Conservation (phyloP, 2,113 vertebrate species). For the Platycercus adscitus region DNA sequence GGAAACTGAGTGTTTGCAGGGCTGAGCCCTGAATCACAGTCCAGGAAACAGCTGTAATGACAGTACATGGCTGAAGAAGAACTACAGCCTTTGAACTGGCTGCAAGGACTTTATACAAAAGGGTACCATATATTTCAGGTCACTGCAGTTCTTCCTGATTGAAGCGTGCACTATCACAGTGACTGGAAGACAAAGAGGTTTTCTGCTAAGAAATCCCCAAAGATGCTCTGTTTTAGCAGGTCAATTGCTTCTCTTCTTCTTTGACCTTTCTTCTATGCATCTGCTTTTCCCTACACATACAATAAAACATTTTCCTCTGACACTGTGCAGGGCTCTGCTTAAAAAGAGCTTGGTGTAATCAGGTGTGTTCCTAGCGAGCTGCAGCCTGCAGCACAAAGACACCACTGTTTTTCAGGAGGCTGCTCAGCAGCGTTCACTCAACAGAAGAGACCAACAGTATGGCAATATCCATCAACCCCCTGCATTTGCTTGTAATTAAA, state of each 20-base stretch:
- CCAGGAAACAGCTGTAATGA: background rate
- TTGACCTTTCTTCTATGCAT: slow-evolving; percentile 64
- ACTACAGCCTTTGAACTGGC: background rate
- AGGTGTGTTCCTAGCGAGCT: slow-evolving; percentile 61
- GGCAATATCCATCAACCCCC: slow-evolving; percentile 30
- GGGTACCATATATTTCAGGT: background rate
- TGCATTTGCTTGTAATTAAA: slow-evolving; percentile 56
- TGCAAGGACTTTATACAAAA: background rate
- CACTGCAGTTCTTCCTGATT: background rate
- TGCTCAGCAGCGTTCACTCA: slow-evolving; percentile 1
- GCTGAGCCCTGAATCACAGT: background rate
- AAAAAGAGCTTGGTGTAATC: slow-evolving; percentile 65
- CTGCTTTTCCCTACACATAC: slow-evolving; percentile 59
- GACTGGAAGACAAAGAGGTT: slow-evolving; percentile 27
- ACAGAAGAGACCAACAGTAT: slow-evolving; percentile 29
- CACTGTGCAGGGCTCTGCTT: slow-evolving; percentile 50
- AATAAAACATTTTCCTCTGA: slow-evolving; percentile 76
- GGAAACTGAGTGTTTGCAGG: background rate
- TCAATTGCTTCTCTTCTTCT: slow-evolving; percentile 66
- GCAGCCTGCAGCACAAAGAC: slow-evolving; percentile 66
- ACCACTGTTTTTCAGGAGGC: slow-evolving; percentile 47
- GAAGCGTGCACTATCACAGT: slow-evolving; percentile 45
- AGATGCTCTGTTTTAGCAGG: slow-evolving; percentile 56
- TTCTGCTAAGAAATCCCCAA: slow-evolving; percentile 59
- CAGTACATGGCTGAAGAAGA: background rate